Conservation (phyloP, 2,113 vertebrate genomes). For the Colistium nudipinnis region DNA sequence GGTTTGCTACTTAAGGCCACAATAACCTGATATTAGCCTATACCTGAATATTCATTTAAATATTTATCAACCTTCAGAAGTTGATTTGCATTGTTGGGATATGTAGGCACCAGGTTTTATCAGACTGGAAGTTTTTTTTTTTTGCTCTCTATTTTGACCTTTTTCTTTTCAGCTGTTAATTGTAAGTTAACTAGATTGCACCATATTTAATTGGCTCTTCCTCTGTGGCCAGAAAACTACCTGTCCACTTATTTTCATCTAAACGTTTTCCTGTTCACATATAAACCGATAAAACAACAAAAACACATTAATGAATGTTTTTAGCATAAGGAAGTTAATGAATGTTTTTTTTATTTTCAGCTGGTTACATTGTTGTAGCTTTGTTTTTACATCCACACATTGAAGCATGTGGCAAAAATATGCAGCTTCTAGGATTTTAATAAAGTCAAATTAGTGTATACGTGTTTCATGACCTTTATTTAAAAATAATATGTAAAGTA, state of each 20-base stretch:
- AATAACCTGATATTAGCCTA: not conserved
- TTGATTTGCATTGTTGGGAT: not conserved
- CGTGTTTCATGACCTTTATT: not conserved
- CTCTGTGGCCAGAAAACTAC: too few relatives aligned
- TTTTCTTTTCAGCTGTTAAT: not conserved
- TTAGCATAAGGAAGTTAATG: too few relatives aligned
- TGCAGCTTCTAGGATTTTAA: not conserved
- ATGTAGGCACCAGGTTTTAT: not conserved
- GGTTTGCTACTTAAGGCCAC: not conserved
- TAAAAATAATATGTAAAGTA: not conserved
- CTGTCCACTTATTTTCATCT: too few relatives aligned
- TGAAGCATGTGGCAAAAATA: not conserved
- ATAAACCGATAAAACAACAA: too few relatives aligned
- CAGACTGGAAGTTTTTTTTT: not conserved
- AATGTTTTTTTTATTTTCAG: conserved; percentile 4
- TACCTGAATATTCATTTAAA: not conserved
- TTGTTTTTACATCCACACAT: not conserved
- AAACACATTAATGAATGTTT: too few relatives aligned
- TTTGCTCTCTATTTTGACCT: not conserved
- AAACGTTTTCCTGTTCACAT: too few relatives aligned
- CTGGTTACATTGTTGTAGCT: not conserved
- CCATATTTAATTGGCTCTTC: too few relatives aligned
- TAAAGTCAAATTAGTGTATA: conserved; percentile 1
- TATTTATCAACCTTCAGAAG: too few relatives aligned
- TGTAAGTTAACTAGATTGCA: too few relatives aligned